phyloP scores from a whole-genome alignment of 1,140 invertebrate species.

The Trachelipus rathkii region DNA sequence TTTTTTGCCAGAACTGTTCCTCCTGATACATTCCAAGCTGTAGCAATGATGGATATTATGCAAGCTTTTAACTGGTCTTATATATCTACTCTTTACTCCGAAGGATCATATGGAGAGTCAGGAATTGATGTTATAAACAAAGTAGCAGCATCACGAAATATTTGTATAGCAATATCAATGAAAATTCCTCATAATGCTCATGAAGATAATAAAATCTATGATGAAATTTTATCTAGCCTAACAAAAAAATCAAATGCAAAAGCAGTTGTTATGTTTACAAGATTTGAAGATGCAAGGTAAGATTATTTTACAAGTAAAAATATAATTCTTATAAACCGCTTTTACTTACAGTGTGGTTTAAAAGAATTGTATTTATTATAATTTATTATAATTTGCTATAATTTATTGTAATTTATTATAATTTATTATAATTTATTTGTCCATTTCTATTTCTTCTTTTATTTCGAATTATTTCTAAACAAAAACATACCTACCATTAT shows the following conservation, averaged over 20 bases:
- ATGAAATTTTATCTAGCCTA: constrained; percentile 58
- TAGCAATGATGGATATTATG: constrained; percentile 59
- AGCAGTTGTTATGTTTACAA: constrained; percentile 66
- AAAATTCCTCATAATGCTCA: constrained; percentile 58
- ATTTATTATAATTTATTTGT: too few species aligned
- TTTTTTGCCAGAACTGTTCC: constrained; percentile 61
- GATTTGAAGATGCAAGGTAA: constrained; percentile 62
- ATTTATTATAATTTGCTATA: too few species aligned
- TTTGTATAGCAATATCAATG: constrained; percentile 69
- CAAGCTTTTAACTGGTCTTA: constrained; percentile 61
- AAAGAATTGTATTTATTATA: too few species aligned
- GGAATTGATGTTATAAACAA: constrained; percentile 63
- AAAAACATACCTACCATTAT: too few species aligned
- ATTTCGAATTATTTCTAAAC: too few species aligned
- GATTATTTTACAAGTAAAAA: background rate
- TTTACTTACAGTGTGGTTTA: too few species aligned
- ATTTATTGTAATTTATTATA: too few species aligned
- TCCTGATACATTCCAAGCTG: constrained; percentile 53
- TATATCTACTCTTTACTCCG: constrained; percentile 60
- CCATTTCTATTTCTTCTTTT: too few species aligned
- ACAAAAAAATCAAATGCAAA: constrained; percentile 60
- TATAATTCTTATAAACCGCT: too few species aligned
- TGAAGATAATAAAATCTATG: constrained; percentile 48
- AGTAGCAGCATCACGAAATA: constrained; percentile 62
- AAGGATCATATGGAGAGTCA: constrained; percentile 62